Base-by-base conservation (phyloP, 2,797 vertebrate species). In the Rhadinocentrus ornatus region DNA sequence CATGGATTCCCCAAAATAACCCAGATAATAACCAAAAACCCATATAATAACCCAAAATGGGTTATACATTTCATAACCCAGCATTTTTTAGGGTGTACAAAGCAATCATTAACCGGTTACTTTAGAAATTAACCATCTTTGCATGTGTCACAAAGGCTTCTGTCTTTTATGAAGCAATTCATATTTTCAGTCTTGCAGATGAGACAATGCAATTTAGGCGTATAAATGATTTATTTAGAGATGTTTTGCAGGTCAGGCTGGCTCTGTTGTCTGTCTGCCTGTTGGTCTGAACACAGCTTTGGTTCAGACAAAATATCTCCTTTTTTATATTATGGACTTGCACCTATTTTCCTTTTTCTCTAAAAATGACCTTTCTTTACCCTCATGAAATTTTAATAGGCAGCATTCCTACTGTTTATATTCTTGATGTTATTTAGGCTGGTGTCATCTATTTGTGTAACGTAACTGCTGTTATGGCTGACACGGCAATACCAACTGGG, bases 401-500 rank as follows among this genome's bases (percentile, higher is more conserved):
- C 18, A 7, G 18, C 7, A 66, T 34, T 67, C 4, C 29, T 58
- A 6, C 57, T 52, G 12, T 69, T 44, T 46, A 3, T 64, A 5
- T 9, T 59, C 44, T 53, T 44, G 13, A 39, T 35, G 24, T 44
- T 64, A 24, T 48, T 34, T 32, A 13, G 22, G 18, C 31, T 54
- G 32, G 41, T 48, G 32, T 27, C 10, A 29, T 55, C 11, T 66
- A 58, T 15, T 26, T 60, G 48, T 13, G n/a, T 54, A 56, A 54
- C 48, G 46, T 71, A 46, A 26, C 39, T 7, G 1, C 29, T 41
- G 31, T 35, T 26, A 9, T 6, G 13, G 52, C 64, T 72, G 41
- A 75, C 54, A 63, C 29, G 20, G 31, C 7, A 52, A 64, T 67
- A 41, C 65, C 22, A 61, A 41, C 26, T 3, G 69, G 72, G 37